Evolutionary conservation across 30 jellyfish, hydroid and myxozoan genomes (phyloP).

Genomic region (Turritopsis dohrnii): DNA sequence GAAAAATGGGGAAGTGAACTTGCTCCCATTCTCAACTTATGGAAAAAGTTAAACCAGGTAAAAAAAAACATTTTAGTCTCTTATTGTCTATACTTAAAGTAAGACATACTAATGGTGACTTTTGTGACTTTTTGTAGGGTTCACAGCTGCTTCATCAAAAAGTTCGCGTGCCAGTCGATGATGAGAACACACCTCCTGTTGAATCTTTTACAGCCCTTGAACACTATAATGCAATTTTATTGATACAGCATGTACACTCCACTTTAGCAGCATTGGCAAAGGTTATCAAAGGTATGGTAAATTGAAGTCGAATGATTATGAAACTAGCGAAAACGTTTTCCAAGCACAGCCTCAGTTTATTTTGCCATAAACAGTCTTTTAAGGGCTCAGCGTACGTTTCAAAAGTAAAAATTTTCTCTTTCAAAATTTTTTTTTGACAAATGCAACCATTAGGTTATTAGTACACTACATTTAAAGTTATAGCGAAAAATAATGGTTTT

Average conservation of each 20-base stretch:
- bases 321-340: too few species aligned
- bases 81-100: neutral
- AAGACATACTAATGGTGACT: neutral
- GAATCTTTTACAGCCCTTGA: slow-evolving; percentile 69
- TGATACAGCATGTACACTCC: slow-evolving; percentile 82
- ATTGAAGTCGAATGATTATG: neutral
- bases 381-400: neutral
- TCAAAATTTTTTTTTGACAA: too few species aligned
- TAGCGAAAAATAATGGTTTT: too few species aligned
- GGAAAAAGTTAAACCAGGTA: slow-evolving; percentile 95
- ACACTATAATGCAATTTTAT: slow-evolving; percentile 67
- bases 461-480: too few species aligned
- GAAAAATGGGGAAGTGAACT: slow-evolving; percentile 94
- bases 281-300: slow-evolving; percentile 67
- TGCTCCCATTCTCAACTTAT: slow-evolving; percentile 80
- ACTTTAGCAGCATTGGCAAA: slow-evolving; percentile 87
- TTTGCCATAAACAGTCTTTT: too few species aligned
- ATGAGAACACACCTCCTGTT: slow-evolving; percentile 58
- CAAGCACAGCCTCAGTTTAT: too few species aligned
- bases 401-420: too few species aligned
- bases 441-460: too few species aligned
- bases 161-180: slow-evolving; percentile 58
- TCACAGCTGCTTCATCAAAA: slow-evolving; percentile 63
- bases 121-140: slow-evolving; percentile 42
- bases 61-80: neutral